Base-by-base conservation (phyloP, 37 sponge, comb jelly and placozoan genomes). In the Cliona cf. orientalis region DNA sequence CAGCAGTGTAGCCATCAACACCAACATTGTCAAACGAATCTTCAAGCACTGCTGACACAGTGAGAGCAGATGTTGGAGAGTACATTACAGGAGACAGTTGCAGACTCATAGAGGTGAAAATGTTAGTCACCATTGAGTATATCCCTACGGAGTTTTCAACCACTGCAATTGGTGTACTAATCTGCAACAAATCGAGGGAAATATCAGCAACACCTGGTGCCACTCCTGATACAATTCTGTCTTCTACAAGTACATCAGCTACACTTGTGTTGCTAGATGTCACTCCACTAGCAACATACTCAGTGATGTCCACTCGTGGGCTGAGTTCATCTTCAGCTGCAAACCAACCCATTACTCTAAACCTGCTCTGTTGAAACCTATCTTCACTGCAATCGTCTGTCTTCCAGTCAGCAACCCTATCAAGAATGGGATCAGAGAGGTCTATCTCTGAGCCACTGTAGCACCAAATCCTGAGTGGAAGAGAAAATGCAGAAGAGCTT, bases 391-490 rank as follows among this genome's bases (percentile, higher is more conserved):
- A 66, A 5, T 38, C 7, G 40, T 4, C 38, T 7, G 34, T 40
- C 35, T 39, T 38, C 38, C 35, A 35, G 67, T 66, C 41, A 17
- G 72, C 23, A 28, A 83, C 14, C 0, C 23, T 21, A 68, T 84
- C 76, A 23, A 84, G 69, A 22, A 31, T 35, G 0, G 43, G 29
- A 35, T 84, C 84, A 3, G 75, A 64, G 4, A 84, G 32, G 1
- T 69, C 69, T 29, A 69, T n/a, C 25, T 39, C 17, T 22, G 49
- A 23, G 38, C 12, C 42, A 40, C 17, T 26, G 7, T 43, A 35
- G 31, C 69, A 76, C 89, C 89, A 89, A 2, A 83, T 46, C 64
- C 67, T 70, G 45, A 89, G 43, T 2, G 89, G 84, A n/a, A 89
- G 63, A 26, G 29, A 19, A 79, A 83, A 89, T 17, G 28, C 22